Evolutionary conservation across 2,113 vertebrate species (phyloP), one percentile per base, ranked within the genome.

Genomic region (Hystrix cristata): DNA sequence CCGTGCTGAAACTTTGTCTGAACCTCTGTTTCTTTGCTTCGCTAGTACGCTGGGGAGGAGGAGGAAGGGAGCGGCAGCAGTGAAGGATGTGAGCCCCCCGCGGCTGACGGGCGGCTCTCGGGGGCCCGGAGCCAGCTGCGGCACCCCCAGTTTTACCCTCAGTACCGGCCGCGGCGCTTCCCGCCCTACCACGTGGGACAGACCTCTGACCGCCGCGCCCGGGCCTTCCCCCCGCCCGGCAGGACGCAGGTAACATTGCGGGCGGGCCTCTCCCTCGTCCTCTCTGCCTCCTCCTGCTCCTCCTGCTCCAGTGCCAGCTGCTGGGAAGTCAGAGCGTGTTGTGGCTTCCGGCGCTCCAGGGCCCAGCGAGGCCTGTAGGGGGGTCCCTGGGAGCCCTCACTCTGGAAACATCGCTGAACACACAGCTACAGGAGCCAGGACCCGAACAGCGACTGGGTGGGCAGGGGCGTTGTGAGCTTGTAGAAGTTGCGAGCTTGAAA

Each of bases 1-100:
- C 34, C 94, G 88, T 29, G 94, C 97, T 69, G 72, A 59, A 90
- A 87, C 80, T 31, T 81, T 95, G 34, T 71, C 97, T 94, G 94
- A 93, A 95, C 34, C 82, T 98, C 21, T 95, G 97, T 95, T 97
- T 96, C 96, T 98, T 97, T 97, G 97, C 97, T 98, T 98, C 97
- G 97, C 92, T 96, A 97, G 96, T 95, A 92, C 93, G 95, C 84
- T 80, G 38, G 34, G 94, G 97, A 97, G 94, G 95, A 96, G 93
- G 94, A 98, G 98, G 98, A 98, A 96, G 97, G 97, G 94, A 97
- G 95, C 95, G 95, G 99, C 98, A 86, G 98, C 98, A 98, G 97
- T 95, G 89, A 99, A 98, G 96, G 87, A 1, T 98, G 94, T 90
- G 83, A 90, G 4, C 87, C 93, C 95, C 97, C 96, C 0, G 69